Evolutionary conservation across 2,888 invertebrate species (phyloP).

Genomic region (Yponomeuta evonymella): DNA sequence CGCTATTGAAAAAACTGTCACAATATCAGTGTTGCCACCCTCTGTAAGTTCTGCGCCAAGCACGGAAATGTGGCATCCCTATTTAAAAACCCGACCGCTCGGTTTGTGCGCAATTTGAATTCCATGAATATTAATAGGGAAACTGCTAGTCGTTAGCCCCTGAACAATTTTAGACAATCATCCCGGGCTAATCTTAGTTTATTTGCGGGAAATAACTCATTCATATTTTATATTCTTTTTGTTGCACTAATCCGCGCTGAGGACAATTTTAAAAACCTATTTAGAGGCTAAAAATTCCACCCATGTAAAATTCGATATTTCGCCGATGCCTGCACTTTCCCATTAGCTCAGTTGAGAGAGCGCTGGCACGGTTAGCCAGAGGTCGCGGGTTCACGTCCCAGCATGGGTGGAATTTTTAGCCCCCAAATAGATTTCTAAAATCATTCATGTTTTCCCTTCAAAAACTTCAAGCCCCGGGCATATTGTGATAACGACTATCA

Average conservation of each 20-base stretch:
- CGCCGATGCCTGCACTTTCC: no score
- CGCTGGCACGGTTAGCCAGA: no score
- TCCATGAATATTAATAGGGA: slow-evolving; percentile 49
- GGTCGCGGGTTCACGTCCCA: no score
- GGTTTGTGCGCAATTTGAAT: slow-evolving; percentile 47
- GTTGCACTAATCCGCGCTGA: no score
- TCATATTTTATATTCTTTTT: background rate
- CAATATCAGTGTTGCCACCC: background rate
- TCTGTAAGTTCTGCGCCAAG: background rate
- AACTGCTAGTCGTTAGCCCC: slow-evolving; percentile 28
- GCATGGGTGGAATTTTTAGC: no score
- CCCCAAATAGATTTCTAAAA: no score
- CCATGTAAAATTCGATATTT: no score
- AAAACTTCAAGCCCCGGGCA: background rate
- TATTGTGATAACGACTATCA: background rate
- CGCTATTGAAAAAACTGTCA: background rate
- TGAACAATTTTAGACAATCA: slow-evolving; percentile 9
- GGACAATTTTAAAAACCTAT: no score
- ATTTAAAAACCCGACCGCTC: slow-evolving; percentile 27
- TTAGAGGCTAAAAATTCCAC: no score
- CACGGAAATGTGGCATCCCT: background rate
- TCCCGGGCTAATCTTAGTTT: background rate
- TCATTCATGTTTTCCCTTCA: background rate
- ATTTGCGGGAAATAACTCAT: background rate
- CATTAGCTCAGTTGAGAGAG: no score